These are phyloP conservation scores for Peromyscus californicus DNA, from an alignment of 2,113 vertebrate genomes.

Conservation along the genomic window DNA sequence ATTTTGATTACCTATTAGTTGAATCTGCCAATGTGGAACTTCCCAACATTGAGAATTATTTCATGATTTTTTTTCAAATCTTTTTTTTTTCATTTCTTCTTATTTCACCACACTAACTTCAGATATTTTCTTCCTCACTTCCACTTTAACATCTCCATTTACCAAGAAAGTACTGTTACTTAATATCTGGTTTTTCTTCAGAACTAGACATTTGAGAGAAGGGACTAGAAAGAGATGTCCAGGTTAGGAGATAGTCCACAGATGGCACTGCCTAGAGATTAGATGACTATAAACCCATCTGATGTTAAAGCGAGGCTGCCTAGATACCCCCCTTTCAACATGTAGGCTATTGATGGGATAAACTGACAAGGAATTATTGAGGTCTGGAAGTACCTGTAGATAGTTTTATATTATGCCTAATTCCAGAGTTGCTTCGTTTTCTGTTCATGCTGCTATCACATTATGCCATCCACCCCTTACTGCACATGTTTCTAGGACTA, in stretches of 20 bases:
- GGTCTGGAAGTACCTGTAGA: background rate
- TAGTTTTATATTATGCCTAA: slow-evolving; percentile 18
- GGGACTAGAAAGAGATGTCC: background rate
- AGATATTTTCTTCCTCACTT: background rate
- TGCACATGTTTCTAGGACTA: slow-evolving; percentile 62
- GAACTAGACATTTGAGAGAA: background rate
- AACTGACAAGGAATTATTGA: rapidly evolving
- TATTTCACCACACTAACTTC: background rate
- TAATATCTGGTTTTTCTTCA: background rate
- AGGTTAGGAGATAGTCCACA: background rate
- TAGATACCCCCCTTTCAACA: background rate
- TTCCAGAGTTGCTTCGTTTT: slow-evolving; percentile 1
- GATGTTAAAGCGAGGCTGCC: background rate
- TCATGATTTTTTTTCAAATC: background rate
- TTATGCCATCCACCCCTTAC: background rate
- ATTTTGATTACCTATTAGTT: background rate
- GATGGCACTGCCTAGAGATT: background rate
- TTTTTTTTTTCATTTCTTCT: background rate
- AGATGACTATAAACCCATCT: background rate
- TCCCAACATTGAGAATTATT: background rate
- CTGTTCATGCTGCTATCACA: slow-evolving; percentile 48
- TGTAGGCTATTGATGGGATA: slow-evolving; percentile 16
- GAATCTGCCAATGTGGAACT: background rate
- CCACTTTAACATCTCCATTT: background rate
- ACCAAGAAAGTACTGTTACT: background rate